phyloP scores from a whole-genome alignment of 1,140 invertebrate genomes.

The Tetramorium parvispinum region DNA sequence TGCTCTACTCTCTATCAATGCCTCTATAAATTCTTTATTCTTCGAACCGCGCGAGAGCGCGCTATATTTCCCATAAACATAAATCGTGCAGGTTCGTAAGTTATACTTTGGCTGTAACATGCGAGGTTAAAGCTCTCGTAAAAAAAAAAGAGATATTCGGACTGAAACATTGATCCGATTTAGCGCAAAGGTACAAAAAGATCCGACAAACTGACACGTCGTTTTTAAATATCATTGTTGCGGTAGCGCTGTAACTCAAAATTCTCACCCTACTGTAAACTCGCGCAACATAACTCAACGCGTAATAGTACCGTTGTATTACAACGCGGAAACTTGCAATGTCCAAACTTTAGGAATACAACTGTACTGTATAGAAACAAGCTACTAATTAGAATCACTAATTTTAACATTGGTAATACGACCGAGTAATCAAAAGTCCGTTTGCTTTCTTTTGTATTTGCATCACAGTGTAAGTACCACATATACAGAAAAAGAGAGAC shows the following conservation, averaged over 20 bases:
- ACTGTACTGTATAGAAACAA: constrained; percentile 1
- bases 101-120: constrained; percentile 7
- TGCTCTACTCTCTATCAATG: constrained; percentile 26
- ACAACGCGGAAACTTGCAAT: constrained; percentile 23
- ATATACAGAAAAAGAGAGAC: background rate
- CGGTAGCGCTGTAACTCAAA: background rate
- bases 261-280: constrained; percentile 21
- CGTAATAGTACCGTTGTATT: constrained; percentile 21
- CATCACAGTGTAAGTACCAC: background rate
- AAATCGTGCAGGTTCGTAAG: constrained; percentile 35
- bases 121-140: constrained; percentile 6
- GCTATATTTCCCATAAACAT: constrained; percentile 23
- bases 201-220: background rate
- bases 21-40: constrained; percentile 47
- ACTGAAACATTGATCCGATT: constrained; percentile 24
- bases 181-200: background rate
- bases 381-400: constrained; percentile 33
- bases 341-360: constrained; percentile 21
- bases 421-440: background rate
- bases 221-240: constrained; percentile 7
- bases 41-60: background rate
- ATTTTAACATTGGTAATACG: constrained; percentile 5
- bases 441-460: background rate
- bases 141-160: background rate
- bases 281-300: constrained; percentile 1